Evolutionary conservation across 2,797 vertebrate genomes (phyloP).

Genomic region (Oreochromis grahami): DNA sequence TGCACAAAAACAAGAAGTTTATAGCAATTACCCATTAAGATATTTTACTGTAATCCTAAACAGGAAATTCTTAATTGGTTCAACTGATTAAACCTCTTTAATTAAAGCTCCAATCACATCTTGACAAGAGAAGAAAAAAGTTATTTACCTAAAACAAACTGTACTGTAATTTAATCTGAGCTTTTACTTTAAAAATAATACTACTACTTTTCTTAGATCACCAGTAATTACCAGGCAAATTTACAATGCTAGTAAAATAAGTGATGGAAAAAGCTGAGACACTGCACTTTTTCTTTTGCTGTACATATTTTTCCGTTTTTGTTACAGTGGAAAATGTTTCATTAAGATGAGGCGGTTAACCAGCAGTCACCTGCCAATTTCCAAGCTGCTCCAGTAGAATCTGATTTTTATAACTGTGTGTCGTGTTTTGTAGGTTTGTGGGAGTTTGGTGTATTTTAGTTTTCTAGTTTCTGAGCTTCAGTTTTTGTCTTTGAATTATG

Average conservation of each 20-base stretch:
- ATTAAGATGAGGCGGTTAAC: neutral
- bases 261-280: neutral
- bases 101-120: neutral
- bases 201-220: neutral
- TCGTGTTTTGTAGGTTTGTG: neutral
- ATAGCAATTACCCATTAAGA: neutral
- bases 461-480: neutral
- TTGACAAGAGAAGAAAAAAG: neutral
- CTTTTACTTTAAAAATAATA: neutral
- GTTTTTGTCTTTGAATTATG: neutral
- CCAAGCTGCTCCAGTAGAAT: neutral
- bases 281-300: neutral
- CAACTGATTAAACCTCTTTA: neutral
- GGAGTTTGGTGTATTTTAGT: neutral
- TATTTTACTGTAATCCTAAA: neutral
- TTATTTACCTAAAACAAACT: neutral
- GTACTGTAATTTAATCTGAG: neutral
- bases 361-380: neutral
- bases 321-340: neutral
- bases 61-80: neutral
- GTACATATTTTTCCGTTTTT: neutral
- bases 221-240: neutral
- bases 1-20: neutral
- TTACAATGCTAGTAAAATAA: neutral
- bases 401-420: fast-evolving